phyloP scores from a whole-genome alignment of 2,888 invertebrate species.

The Prosapia bicincta region DNA sequence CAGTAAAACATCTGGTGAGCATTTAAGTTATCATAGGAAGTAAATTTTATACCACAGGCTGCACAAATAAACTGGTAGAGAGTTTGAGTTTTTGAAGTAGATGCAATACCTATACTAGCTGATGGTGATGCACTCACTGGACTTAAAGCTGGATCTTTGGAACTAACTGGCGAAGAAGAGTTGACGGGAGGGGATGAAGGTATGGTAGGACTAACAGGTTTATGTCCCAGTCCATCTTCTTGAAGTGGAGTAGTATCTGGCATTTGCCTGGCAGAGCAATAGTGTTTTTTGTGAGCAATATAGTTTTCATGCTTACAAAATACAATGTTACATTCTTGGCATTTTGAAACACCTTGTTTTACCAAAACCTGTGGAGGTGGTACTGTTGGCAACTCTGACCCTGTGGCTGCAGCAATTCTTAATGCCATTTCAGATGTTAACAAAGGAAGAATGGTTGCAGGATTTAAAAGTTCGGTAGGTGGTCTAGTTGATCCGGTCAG shows the following conservation, averaged over 20 bases:
- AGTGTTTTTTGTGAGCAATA: constrained; percentile 89
- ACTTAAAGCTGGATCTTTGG: constrained; percentile 42
- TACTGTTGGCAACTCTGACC: constrained; percentile 35
- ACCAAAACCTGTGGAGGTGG: constrained; percentile 72
- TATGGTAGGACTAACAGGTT: constrained; percentile 34
- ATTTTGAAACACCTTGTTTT: constrained; percentile 93
- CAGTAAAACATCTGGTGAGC: constrained; percentile 96
- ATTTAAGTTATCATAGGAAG: constrained; percentile 86
- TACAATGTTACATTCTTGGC: constrained; percentile 95
- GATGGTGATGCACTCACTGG: constrained; percentile 55
- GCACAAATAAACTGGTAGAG: constrained; percentile 74
- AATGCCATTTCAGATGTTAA: constrained; percentile 39
- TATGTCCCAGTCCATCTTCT: constrained; percentile 46
- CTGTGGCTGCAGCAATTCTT: constrained; percentile 34
- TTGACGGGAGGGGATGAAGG: constrained; percentile 41
- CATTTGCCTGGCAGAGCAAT: constrained; percentile 72
- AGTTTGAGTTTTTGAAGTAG: constrained; percentile 54
- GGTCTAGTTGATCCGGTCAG: constrained; percentile 27
- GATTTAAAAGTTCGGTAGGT: constrained; percentile 32
- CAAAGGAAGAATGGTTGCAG: constrained; percentile 36
- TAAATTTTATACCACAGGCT: constrained; percentile 94
- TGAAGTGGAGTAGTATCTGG: constrained; percentile 51
- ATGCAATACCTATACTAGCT: constrained; percentile 46
- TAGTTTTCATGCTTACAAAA: constrained; percentile 96
- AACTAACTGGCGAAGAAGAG: constrained; percentile 52